A percentile compares a stretch with the other conserved stretches of the same genome.
Conservation (phyloP, 2,113 vertebrate species). For the Rousettus leschenaultii region DNA sequence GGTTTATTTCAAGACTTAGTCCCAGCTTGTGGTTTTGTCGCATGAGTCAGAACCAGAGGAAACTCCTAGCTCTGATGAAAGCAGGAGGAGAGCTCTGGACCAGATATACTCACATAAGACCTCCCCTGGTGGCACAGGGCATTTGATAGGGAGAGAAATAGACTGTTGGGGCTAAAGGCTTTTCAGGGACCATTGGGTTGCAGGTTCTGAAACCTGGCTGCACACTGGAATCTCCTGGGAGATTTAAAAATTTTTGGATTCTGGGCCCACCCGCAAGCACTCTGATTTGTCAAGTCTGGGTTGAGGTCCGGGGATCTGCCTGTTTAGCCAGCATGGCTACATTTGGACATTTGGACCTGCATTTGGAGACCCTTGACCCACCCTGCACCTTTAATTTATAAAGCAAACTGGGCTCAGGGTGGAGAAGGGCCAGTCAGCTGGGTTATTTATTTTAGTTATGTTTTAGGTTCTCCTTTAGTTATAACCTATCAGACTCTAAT, state of each 20-base stretch:
- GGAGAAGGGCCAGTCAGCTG: neutral
- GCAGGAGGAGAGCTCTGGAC: neutral
- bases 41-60: neutral
- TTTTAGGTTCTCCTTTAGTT: neutral
- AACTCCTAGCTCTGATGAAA: neutral
- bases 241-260: neutral
- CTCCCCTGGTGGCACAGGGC: fast-evolving
- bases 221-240: neutral
- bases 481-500: neutral
- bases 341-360: no score
- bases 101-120: neutral
- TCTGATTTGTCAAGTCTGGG: neutral
- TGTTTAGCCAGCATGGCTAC: neutral
- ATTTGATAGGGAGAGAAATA: neutral
- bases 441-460: neutral
- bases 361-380: neutral
- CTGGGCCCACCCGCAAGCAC: neutral
- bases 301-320: neutral
- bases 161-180: no score
- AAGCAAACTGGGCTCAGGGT: neutral
- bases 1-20: neutral
- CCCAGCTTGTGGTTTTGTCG: fast-evolving
- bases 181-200: neutral
- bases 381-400: neutral
- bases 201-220: neutral